phyloP scores from a whole-genome alignment of 2,113 vertebrate genomes.

The Labeo catla region DNA sequence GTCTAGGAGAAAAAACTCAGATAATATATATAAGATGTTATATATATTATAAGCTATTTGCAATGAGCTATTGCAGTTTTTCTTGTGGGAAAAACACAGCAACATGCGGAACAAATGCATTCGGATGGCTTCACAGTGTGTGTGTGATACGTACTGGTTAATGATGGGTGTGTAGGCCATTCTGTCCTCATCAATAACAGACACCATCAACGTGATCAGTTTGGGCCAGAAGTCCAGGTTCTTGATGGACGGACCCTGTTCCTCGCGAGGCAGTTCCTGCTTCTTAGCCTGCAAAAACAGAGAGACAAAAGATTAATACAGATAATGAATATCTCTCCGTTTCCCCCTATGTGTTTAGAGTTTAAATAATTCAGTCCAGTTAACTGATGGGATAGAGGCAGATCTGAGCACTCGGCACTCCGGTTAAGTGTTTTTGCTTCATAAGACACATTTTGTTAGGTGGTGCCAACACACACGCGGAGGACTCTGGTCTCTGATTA shows the following conservation, averaged over 20 bases:
- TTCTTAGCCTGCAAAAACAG: constrained; percentile 76
- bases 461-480: not conserved
- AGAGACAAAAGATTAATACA: not conserved
- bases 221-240: constrained; percentile 88
- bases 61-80: not conserved
- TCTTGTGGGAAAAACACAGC: not conserved
- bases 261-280: constrained; percentile 83
- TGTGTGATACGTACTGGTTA: constrained; percentile 82
- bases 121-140: not conserved
- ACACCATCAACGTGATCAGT: constrained; percentile 66
- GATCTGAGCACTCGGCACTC: not conserved
- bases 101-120: not conserved
- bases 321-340: not conserved
- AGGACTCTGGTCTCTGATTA: not conserved
- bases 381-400: not conserved
- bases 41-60: too few relatives aligned
- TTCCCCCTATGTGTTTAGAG: not conserved
- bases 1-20: not conserved
- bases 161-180: constrained; percentile 83
- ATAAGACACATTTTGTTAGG: constrained; percentile 18
- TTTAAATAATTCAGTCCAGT: not conserved
- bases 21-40: not conserved
- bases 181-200: constrained; percentile 87
- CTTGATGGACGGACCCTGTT: constrained; percentile 85
- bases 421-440: constrained; percentile 6